phyloP scores from a whole-genome alignment of 2,888 invertebrate species.

The Brassicogethes aeneus region DNA sequence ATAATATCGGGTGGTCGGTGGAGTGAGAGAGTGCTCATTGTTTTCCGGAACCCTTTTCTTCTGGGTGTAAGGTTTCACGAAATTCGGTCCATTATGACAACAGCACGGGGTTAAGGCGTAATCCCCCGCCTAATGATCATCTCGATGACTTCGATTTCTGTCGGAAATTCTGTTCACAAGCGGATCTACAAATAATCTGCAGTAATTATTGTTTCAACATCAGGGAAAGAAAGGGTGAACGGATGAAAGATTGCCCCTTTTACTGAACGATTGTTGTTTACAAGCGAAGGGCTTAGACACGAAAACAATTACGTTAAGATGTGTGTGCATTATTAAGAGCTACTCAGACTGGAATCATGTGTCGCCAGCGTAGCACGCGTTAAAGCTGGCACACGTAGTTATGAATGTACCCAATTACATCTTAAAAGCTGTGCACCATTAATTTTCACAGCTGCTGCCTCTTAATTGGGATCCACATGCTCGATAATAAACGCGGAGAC shows the following conservation, averaged over 20 bases:
- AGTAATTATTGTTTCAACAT: constrained; percentile 41
- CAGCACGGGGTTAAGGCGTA: constrained; percentile 18
- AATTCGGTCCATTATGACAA: constrained; percentile 15
- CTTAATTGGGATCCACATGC: constrained; percentile 51
- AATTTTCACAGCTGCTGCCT: constrained; percentile 55
- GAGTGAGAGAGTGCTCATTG: constrained; percentile 19
- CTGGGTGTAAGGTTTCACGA: constrained; percentile 28
- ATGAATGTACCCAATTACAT: constrained; percentile 56
- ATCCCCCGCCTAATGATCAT: constrained; percentile 25
- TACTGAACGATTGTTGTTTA: constrained; percentile 34
- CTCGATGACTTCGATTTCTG: constrained; percentile 11
- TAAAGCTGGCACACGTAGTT: constrained; percentile 38
- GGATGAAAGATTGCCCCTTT: constrained; percentile 6
- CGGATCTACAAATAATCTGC: constrained; percentile 23
- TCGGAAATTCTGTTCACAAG: constrained; percentile 1
- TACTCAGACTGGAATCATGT: constrained; percentile 29
- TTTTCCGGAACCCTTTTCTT: constrained; percentile 28
- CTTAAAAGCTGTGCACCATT: constrained; percentile 55
- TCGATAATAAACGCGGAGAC: constrained; percentile 44
- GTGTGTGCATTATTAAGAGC: constrained; percentile 24
- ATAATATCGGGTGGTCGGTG: neutral
- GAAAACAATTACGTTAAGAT: constrained; percentile 27
- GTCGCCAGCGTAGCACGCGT: constrained; percentile 24
- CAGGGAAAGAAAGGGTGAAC: constrained; percentile 22
- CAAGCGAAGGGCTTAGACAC: constrained; percentile 25